Evolutionary conservation across 2,797 vertebrate genomes (phyloP).

Genomic region (Octomys mimax): DNA sequence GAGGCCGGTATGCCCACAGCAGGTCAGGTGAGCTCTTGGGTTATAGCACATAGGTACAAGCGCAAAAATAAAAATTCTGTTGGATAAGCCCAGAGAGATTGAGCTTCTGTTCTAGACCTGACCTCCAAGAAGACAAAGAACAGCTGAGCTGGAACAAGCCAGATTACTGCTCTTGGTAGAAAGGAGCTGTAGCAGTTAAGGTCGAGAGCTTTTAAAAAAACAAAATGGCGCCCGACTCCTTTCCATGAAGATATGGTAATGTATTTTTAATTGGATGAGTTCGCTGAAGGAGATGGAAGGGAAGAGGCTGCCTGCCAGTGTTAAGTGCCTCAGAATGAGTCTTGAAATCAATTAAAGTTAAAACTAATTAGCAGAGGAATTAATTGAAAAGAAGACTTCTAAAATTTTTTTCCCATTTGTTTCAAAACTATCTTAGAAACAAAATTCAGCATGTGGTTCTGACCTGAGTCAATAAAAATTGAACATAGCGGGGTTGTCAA

Average conservation of each 20-base stretch:
- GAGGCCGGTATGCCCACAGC: neutral
- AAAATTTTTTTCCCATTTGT: conserved; percentile 15
- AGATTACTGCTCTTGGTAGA: too few species aligned
- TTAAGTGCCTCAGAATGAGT: conserved; percentile 81
- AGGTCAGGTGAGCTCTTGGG: neutral
- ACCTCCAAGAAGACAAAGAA: neutral
- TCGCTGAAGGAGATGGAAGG: conserved; percentile 67
- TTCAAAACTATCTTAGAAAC: conserved; percentile 57
- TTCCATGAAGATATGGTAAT: conserved; percentile 54
- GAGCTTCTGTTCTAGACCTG: neutral
- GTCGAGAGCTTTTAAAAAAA: conserved; percentile 62
- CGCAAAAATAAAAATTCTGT: neutral
- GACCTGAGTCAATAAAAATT: neutral
- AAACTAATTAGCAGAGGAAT: conserved; percentile 82
- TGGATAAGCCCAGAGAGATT: neutral
- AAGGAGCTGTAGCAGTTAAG: neutral
- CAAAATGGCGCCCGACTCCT: conserved; percentile 70
- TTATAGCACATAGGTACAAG: neutral
- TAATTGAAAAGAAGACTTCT: conserved; percentile 67
- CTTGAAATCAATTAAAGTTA: conserved; percentile 81
- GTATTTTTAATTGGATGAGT: conserved; percentile 79
- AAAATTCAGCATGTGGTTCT: conserved; percentile 28
- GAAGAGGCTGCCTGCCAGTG: conserved; percentile 64
- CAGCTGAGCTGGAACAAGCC: neutral
- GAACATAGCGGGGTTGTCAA: neutral